Base-by-base conservation (phyloP, 1,140 invertebrate species). In the Ips typographus region DNA sequence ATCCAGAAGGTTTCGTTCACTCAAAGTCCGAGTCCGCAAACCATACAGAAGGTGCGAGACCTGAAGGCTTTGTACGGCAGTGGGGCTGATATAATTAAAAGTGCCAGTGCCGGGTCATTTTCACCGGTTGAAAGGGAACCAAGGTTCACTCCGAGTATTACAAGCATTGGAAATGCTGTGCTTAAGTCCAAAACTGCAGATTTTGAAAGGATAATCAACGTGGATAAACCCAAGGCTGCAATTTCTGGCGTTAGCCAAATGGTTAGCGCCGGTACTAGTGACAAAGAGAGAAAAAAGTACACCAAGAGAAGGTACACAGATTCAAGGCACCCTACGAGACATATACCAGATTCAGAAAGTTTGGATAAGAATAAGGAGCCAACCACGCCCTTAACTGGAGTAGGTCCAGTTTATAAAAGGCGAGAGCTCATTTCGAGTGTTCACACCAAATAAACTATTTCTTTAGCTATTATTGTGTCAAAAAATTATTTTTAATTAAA, bases 361-460 rank as follows among this genome's bases (percentile, higher is more conserved):
- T 74, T 84, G 55, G 80, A 80, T 36, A 73, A 43, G 60, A 78
- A 73, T 61, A 60, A 67, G 40, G 76, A 72, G 68, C 65, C 42
- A 70, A 76, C 6, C 38, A 39, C 63, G 6, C 71, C 77, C 1
- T 67, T 75, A 8, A 72, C 74, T 4, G 58, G 57, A 44, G 8
- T 51, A n/a, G 40, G 82, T 80, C 84, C 85, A 37, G 84, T 92
- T 1, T 93, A 92, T 84, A 93, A 93, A 79, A 83, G 91, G 52
- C 86, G 90, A 58, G 91, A 93, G 78, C 80, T 94, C 40, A 94
- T 93, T 74, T 89, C 91, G 2, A 93, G 91, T 78, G 88, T 89
- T 61, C 87, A 86, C 7, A 70, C 74, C 38, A 77, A 78, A 52
- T 79, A 66, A 71, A 55, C 37, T 55, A 37, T 36, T 22, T 22